Percentiles rank a stretch among this genome's conserved stretches.
phyloP scores from a whole-genome alignment of 92 coral and sea anemone genomes.

The Epizoanthus fatuus region DNA sequence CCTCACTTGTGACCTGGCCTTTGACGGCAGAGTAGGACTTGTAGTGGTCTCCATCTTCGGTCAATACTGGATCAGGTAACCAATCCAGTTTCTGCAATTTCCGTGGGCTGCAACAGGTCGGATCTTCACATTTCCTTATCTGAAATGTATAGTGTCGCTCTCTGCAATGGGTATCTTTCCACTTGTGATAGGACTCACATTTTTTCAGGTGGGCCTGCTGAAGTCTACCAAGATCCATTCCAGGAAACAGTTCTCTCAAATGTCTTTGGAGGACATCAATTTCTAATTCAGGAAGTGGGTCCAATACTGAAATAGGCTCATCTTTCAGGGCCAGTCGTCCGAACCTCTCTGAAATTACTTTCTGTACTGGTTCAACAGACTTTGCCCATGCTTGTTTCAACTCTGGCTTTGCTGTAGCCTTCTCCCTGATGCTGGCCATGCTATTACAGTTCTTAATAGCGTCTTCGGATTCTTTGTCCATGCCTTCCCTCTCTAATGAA shows the following conservation, averaged over 20 bases:
- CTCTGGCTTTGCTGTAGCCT: conserved; percentile 49
- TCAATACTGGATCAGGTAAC: conserved; percentile 61
- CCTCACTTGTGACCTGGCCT: conserved; percentile 42
- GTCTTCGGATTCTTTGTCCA: conserved; percentile 49
- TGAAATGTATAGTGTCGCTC: conserved; percentile 47
- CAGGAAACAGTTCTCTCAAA: conserved; percentile 52
- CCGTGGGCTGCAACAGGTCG: conserved; percentile 27
- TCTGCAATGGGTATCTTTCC: conserved; percentile 46
- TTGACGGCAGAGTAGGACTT: conserved; percentile 40
- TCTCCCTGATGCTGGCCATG: conserved; percentile 46
- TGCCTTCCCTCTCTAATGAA: conserved; percentile 41
- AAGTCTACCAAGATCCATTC: conserved; percentile 50
- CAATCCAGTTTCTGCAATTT: conserved; percentile 38
- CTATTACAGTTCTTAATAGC: conserved; percentile 55
- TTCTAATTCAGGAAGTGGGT: conserved; percentile 30
- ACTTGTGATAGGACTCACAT: conserved; percentile 41
- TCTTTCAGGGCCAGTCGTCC: conserved; percentile 52
- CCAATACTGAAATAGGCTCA: conserved; percentile 42
- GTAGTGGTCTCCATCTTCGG: conserved; percentile 41
- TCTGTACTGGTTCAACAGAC: conserved; percentile 40
- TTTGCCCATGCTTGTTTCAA: conserved; percentile 38
- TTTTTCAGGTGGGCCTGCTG: conserved; percentile 40
- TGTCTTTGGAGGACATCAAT: conserved; percentile 33
- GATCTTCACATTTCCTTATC: conserved; percentile 41
- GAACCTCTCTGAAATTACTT: conserved; percentile 51